Evolutionary conservation across 1,140 invertebrate genomes (phyloP), one percentile per base, ranked within the genome.

Genomic region (Macrobrachium nipponense): DNA sequence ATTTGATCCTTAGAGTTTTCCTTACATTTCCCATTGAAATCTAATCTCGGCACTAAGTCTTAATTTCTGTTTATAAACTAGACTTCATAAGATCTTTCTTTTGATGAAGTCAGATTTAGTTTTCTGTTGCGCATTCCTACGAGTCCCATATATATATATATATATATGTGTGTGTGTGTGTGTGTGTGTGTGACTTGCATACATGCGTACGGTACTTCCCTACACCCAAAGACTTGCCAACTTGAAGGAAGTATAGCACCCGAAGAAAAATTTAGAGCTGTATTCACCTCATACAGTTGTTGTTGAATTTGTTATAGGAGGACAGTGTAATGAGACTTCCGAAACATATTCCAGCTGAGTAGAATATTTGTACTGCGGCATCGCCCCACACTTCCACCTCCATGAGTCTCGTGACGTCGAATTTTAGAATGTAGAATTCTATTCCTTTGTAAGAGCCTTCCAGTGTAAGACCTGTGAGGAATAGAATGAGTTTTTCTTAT

Each of bases 341-440:
- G 59, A 89, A 88, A 75, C 84, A 87, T 10, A 87, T 72, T 5
- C 89, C 87, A 7, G 87, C 44, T 5, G 89, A 89, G 61, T 81
- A 89, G 82, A 88, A 88, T 62, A 90, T 89, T 70, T 90, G 90
- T 20, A 88, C 86, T 1, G 90, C 89, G 14, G 90, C 90, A 36
- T 88, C 89, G 59, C 64, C 75, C 89, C 89, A 90, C 23, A 89
- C 86, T 72, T 89, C 81, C 5, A 82, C 43, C 60, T 86, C 87
- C 44, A 14, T 43, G 8, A 91, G 82, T 72, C 88, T 88, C 0
- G 73, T 66, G 87, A 88, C 83, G 44, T 90, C 83, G 5, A 89
- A 88, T 18, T 84, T 90, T 17, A 89, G 82, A 10, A 90, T 43
- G 82, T 89, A 89, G 81, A 87, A 89, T 72, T 88, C 72, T 10